Base-by-base conservation (phyloP, 2,888 invertebrate genomes). In the Drosophila melanosoma region DNA sequence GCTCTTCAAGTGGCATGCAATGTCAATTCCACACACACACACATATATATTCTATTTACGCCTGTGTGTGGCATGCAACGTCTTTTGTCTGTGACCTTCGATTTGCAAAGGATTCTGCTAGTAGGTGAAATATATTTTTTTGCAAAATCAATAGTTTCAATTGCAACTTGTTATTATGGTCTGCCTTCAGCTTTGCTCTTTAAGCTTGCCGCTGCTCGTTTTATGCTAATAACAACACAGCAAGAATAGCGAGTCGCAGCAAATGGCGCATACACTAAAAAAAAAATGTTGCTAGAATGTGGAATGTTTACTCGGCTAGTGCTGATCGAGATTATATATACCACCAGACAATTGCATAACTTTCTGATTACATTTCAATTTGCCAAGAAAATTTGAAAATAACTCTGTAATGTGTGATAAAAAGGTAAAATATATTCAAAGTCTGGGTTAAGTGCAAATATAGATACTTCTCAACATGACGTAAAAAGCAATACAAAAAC, bases 131-230 rank as follows among this genome's bases (percentile, higher is more conserved):
- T 76, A 73, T 70, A 65, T 48, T 61, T 29, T 48, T 61, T 29
- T 59, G 49, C 35, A 69, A 77, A 85, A 85, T 85, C 85, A 76
- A 85, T 85, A 87, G 73, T 74, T 75, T 65, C 60, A 70, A 74
- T 76, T 69, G 70, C 53, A 59, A 45, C 53, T 6, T 35, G 33
- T 20, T 61, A 53, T 53, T 56, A 52, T 20, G 40, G 53, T 23
- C n/a, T 29, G 57, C 53, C 45, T 59, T 52, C n/a, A 32, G 54
- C 40, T 61, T 29, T 20, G n/a, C 29, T 35, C 67, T 78, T 70
- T 68, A 61, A 70, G 65, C 56, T 71, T 51, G 58, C 63, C 63
- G 48, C 51, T 56, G 38, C 38, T 26, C 56, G 42, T 61, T 71
- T 72, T 69, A 76, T 79, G 80, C 72, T 78, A 72, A 79, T 75